Evolutionary conservation across 1,140 invertebrate genomes (phyloP), one percentile per base, ranked within the genome.

Genomic region (Octopus bimaculoides): DNA sequence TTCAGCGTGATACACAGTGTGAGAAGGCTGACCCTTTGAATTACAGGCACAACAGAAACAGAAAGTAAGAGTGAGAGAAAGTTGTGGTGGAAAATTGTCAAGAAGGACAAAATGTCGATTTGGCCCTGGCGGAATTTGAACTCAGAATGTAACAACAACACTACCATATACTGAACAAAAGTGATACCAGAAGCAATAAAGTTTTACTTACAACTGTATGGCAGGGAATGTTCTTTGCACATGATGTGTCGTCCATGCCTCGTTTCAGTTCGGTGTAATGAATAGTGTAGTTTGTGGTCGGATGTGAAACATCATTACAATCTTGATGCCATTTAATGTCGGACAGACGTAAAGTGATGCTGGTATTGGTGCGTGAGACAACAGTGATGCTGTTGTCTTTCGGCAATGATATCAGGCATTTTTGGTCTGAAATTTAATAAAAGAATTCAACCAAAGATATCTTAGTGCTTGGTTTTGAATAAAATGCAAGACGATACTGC

Each of bases 241-340:
- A 69, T 14, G 8, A n/a, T 0, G 26, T 3, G 3, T 69, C 66
- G 17, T 69, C 66, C 17, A 14, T 69, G 3, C 14, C 14, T 4
- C 4, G 17, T 69, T 8, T 69, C 66, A 14, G 26, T 69, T 69
- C 86, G 26, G 90, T 91, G 87, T 94, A 94, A 79, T 92, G 93
- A 54, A 96, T 90, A 0, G 92, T 93, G 85, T 94, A 96, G 80
- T 93, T 91, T 1, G 93, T 92, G 1, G 92, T 91, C 0, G 95
- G 91, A 84, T 93, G 89, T 81, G 93, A 94, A 41, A 93, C 92
- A 52, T 90, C 88, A 5, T 89, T 85, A 87, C 95, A 96, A 53
- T 91, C 88, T 6, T 86, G 82, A 54, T 92, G 89, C 78, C 92
- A 91, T 10, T 87, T 80, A 4, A 93, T 89, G 52, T 89, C 81